These are phyloP conservation scores for Neodontobutis hainanensis DNA, from an alignment of 2,113 vertebrate species.

Conservation along the genomic window DNA sequence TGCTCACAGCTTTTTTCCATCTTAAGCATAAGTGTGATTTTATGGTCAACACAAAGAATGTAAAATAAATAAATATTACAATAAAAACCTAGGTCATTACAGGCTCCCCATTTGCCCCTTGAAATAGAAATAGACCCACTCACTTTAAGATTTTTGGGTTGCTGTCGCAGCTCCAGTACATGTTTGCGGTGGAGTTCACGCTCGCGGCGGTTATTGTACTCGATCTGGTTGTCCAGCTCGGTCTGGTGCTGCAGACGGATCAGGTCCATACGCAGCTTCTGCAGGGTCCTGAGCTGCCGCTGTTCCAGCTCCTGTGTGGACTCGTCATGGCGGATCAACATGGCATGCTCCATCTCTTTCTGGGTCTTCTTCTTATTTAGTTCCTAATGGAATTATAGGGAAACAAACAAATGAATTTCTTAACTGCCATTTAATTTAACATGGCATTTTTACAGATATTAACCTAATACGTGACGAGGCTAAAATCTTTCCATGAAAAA, in stretches of 20 bases:
- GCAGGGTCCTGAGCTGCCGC: slow-evolving; percentile 92
- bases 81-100: too few species aligned
- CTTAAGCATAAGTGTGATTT: slow-evolving; percentile 3
- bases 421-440: too few species aligned
- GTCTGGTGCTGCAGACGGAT: slow-evolving; percentile 99
- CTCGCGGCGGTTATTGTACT: slow-evolving; percentile 97
- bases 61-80: not conserved
- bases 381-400: slow-evolving; percentile 77
- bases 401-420: not conserved
- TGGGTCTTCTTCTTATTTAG: slow-evolving; percentile 97
- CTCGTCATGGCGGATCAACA: slow-evolving; percentile 98
- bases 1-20: slow-evolving; percentile 52
- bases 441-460: not conserved
- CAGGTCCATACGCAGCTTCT: slow-evolving; percentile 98
- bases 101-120: not conserved
- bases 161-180: slow-evolving; percentile 97
- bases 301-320: slow-evolving; percentile 96
- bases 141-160: slow-evolving; percentile 99
- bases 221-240: slow-evolving; percentile 98
- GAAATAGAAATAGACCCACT: slow-evolving; percentile 5
- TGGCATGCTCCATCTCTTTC: slow-evolving; percentile 99
- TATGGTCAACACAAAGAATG: not conserved
- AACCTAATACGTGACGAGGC: not conserved
- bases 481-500: slow-evolving; percentile 24
- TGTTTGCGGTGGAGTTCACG: slow-evolving; percentile 97